Evolutionary conservation across 2,797 vertebrate species (phyloP).

Genomic region (Pseudopleuronectes americanus): DNA sequence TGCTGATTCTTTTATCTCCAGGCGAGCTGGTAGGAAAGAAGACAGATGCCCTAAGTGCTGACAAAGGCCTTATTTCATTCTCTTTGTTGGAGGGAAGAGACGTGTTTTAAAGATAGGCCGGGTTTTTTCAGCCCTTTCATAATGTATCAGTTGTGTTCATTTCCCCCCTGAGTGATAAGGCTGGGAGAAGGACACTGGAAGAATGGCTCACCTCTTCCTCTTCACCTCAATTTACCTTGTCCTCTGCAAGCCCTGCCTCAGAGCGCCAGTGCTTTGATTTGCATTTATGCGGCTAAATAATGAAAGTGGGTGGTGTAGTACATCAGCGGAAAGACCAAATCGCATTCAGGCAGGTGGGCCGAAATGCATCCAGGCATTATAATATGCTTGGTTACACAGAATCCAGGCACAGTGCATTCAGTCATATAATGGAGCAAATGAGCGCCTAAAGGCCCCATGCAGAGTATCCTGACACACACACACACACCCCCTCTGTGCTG

Average conservation of each 20-base stretch:
- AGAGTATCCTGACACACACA: conserved; percentile 11
- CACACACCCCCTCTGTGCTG: not conserved
- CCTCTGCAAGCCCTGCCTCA: conserved; percentile 51
- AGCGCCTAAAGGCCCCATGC: conserved; percentile 8
- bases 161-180: conserved; percentile 60
- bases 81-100: conserved; percentile 68
- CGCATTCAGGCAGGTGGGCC: conserved; percentile 34
- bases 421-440: conserved; percentile 36
- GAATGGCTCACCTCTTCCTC: conserved; percentile 62
- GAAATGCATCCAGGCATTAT: conserved; percentile 42
- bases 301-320: conserved; percentile 61
- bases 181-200: conserved; percentile 59
- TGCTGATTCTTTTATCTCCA: conserved; percentile 81
- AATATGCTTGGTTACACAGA: conserved; percentile 36
- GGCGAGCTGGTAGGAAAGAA: conserved; percentile 66
- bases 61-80: conserved; percentile 77
- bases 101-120: conserved; percentile 70
- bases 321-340: conserved; percentile 47
- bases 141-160: conserved; percentile 63
- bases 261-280: conserved; percentile 61
- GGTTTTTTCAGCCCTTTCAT: conserved; percentile 56
- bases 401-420: conserved; percentile 28
- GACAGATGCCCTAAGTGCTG: conserved; percentile 77
- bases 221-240: conserved; percentile 66
- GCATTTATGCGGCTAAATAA: conserved; percentile 75